Base-by-base conservation (phyloP, 1,140 invertebrate species). In the Gonatopus flavifemur region DNA sequence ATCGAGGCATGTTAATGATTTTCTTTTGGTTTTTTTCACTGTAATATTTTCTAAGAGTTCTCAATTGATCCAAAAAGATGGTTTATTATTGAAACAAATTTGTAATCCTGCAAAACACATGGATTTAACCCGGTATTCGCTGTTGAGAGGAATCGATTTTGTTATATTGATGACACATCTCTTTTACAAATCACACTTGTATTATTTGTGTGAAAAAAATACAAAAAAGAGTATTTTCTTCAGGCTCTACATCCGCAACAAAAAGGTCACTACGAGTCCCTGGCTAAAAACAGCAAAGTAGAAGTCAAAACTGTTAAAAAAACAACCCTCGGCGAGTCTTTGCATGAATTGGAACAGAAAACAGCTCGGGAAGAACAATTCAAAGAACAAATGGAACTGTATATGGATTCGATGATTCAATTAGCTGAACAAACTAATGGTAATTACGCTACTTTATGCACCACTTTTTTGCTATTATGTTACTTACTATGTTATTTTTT, bases 311-410 rank as follows among this genome's bases (percentile, higher is more conserved):
- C 12, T 6, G 16, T 6, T 0, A 72, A 64, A 22, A 43, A 45
- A 42, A 72, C 66, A 0, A 25, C 53, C 8, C 10, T 36, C 25
- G 69, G 70, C 19, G 65, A 70, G 43, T 51, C 12, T 1, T 12
- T 73, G 5, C 16, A 18, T 7, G n/a, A 44, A 0, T 3, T 69
- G 6, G 19, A 57, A 25, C 15, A 6, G 7, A 28, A 42, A 22
- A 9, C 44, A 19, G 41, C 24, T 1, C 51, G 37, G 12, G 24
- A 55, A 12, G 12, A 51, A 21, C 47, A 59, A 19, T 67, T 66
- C 16, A 13, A 30, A 0, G 41, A 56, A 9, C 51, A 56, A 19
- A 72, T 74, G 71, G 18, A 30, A 0, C 33, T 56, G 3, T 56
- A 69, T 16, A 62, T 72, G 30, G 19, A 54, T 7, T 13, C 31